A percentile compares a stretch with the other conserved stretches of the same genome.
Conservation (phyloP, 92 coral and sea anemone genomes). For the Paramuricea clavata region DNA sequence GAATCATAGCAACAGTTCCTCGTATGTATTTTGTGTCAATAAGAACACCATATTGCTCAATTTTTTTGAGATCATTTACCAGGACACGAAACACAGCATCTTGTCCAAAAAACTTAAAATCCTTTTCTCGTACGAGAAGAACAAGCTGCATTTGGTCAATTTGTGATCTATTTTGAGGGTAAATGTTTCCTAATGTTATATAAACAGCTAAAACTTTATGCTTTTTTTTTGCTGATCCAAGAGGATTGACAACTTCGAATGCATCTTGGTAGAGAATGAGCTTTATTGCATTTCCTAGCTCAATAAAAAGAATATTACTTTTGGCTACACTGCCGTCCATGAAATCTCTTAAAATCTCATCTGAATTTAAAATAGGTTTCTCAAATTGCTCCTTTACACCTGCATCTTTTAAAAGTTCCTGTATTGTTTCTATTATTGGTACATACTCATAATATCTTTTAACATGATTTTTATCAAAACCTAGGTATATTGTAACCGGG, state of each 20-base stretch:
- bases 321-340: slow-evolving; percentile 6
- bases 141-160: slow-evolving; percentile 33
- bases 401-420: slow-evolving; percentile 5
- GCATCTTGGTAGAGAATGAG: neutral
- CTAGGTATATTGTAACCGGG: neutral
- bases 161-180: slow-evolving; percentile 15
- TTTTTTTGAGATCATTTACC: slow-evolving; percentile 18
- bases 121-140: neutral
- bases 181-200: slow-evolving; percentile 27
- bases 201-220: slow-evolving; percentile 3
- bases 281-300: neutral
- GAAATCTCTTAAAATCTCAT: neutral
- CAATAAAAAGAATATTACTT: neutral
- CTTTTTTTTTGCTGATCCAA: neutral
- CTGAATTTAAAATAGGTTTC: neutral
- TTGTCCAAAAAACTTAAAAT: slow-evolving; percentile 28
- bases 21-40: slow-evolving; percentile 15
- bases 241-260: neutral
- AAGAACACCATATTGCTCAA: slow-evolving; percentile 17
- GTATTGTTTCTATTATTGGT: neutral
- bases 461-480: neutral
- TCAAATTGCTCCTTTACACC: neutral
- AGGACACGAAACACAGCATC: slow-evolving; percentile 11
- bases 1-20: slow-evolving; percentile 25
- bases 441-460: slow-evolving; percentile 6